phyloP scores from a whole-genome alignment of 2,888 invertebrate genomes.

The Noctua pronuba region DNA sequence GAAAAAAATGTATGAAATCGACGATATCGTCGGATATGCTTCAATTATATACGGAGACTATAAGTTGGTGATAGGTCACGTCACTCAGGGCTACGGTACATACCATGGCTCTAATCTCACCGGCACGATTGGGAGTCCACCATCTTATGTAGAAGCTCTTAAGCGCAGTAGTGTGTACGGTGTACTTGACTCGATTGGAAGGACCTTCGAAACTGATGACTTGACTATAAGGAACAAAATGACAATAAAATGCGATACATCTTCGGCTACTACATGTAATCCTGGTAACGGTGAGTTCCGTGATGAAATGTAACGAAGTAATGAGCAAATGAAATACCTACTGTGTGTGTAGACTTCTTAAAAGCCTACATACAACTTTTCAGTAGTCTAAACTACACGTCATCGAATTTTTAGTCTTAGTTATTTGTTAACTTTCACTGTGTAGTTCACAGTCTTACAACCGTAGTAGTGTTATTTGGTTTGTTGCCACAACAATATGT shows the following conservation, averaged over 20 bases:
- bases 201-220: constrained; percentile 67
- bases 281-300: constrained; percentile 76
- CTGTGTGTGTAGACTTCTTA: neutral
- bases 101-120: constrained; percentile 78
- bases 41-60: constrained; percentile 78
- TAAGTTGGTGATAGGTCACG: constrained; percentile 80
- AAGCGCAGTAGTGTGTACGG: constrained; percentile 73
- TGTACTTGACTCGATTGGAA: constrained; percentile 72
- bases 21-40: constrained; percentile 79
- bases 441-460: no score
- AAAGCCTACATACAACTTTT: neutral
- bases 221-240: constrained; percentile 71
- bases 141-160: constrained; percentile 75
- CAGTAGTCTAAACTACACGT: neutral
- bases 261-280: constrained; percentile 69
- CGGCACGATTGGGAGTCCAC: constrained; percentile 75
- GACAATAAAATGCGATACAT: constrained; percentile 72
- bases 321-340: no score
- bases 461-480: neutral
- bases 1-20: constrained; percentile 80
- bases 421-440: neutral
- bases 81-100: constrained; percentile 68
- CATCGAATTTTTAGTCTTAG: neutral
- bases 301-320: neutral
- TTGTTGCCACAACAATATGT: neutral